phyloP scores from a whole-genome alignment of 1,140 invertebrate species.

The Drosophila neocordata region DNA sequence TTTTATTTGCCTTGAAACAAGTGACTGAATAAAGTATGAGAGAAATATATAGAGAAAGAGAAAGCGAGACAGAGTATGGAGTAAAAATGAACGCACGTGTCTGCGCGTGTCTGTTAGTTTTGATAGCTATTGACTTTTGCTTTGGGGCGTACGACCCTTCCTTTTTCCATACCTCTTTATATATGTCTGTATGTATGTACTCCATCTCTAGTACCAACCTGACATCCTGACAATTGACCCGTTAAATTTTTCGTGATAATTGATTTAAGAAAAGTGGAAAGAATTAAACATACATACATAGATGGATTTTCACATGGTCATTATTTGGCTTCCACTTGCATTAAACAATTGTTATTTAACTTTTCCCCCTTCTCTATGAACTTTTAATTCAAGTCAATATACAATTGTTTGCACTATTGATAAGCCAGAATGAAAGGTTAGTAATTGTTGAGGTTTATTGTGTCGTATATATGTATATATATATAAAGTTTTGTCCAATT shows the following conservation, averaged over 20 bases:
- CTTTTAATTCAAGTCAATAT: background rate
- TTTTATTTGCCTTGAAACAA: conserved; percentile 74
- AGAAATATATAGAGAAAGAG: background rate
- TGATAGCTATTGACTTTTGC: conserved; percentile 67
- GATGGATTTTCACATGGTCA: background rate
- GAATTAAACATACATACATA: no score
- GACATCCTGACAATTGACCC: conserved; percentile 43
- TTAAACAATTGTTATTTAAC: background rate
- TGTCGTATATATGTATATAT: background rate
- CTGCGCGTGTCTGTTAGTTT: conserved; percentile 70
- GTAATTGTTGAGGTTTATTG: background rate
- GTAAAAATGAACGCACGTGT: conserved; percentile 54
- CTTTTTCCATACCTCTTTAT: no score
- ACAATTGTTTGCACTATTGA: conserved; percentile 4
- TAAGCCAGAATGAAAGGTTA: background rate
- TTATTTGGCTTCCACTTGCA: background rate
- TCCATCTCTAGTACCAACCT: no score
- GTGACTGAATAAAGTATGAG: conserved; percentile 43
- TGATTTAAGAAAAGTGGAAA: conserved; percentile 26
- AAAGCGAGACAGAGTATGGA: background rate
- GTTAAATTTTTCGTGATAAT: conserved; percentile 71
- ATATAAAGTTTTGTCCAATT: background rate
- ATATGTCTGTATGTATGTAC: no score
- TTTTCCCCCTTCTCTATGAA: background rate
- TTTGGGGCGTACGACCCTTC: conserved; percentile 8